Conservation (phyloP, 1,140 invertebrate genomes). For the Brachionus rubens region DNA sequence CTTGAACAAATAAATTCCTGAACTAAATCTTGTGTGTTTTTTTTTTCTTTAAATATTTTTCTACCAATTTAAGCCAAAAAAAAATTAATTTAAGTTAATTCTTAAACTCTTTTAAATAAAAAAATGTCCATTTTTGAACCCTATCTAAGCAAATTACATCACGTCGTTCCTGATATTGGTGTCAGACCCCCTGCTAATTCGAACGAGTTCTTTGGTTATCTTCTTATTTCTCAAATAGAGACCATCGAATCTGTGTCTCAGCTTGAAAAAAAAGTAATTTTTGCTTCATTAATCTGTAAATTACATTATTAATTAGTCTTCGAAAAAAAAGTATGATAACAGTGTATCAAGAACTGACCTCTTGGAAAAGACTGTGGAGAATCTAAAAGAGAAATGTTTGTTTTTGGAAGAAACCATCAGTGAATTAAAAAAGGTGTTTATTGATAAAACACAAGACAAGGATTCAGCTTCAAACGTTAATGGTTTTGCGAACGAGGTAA, state of each 20-base stretch:
- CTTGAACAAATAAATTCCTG: too few relatives aligned
- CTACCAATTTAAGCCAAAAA: too few relatives aligned
- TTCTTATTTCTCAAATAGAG: conserved; percentile 14
- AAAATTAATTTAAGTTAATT: too few relatives aligned
- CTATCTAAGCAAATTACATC: background rate
- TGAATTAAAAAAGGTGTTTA: background rate
- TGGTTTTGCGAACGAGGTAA: too few relatives aligned
- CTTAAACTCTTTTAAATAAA: background rate
- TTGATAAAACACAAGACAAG: background rate
- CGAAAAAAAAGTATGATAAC: background rate
- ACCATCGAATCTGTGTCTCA: conserved; percentile 6
- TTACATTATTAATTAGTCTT: background rate
- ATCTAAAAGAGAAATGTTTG: background rate
- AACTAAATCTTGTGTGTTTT: too few relatives aligned
- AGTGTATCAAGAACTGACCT: background rate
- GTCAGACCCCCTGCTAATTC: background rate
- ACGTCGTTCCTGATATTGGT: background rate
- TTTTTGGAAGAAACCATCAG: background rate
- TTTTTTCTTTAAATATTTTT: too few relatives aligned
- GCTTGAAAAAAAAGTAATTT: background rate
- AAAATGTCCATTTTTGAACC: background rate
- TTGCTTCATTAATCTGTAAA: background rate
- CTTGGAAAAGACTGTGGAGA: conserved; percentile 20
- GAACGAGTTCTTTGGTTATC: conserved; percentile 11
- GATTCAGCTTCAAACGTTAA: too few relatives aligned